A percentile compares a stretch with the other conserved stretches of the same genome.
Conservation (phyloP, 1,140 invertebrate species). For the Pseudomyrmex sp. region DNA sequence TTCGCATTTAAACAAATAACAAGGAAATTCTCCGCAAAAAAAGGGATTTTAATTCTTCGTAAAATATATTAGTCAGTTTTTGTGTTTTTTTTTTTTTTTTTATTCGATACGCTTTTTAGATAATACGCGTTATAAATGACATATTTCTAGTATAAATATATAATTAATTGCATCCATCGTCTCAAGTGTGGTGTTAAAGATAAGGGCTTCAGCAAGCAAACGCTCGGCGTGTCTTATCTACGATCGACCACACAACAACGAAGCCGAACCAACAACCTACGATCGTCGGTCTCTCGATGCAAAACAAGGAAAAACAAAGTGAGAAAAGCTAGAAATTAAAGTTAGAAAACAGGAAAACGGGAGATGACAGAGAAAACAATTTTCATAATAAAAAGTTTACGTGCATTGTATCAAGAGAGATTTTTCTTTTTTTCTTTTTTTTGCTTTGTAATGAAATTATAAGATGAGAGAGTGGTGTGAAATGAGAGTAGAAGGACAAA, state of each 20-base stretch:
- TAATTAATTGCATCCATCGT: constrained; percentile 35
- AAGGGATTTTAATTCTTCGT: too few species aligned
- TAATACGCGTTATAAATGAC: constrained; percentile 17
- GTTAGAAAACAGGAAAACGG: not conserved
- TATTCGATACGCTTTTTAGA: not conserved
- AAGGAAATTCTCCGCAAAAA: not conserved
- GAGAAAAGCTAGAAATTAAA: not conserved
- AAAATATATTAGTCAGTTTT: not conserved
- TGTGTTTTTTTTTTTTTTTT: too few species aligned
- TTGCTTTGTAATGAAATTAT: constrained; percentile 1
- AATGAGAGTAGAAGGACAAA: not conserved
- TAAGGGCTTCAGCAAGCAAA: constrained; percentile 34
- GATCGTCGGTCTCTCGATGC: not conserved
- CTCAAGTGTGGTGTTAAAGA: constrained; percentile 28
- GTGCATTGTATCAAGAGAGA: not conserved
- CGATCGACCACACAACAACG: constrained; percentile 9
- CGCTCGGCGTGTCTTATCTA: constrained; percentile 41
- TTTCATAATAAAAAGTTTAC: not conserved
- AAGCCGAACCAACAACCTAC: not conserved
- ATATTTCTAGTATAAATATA: not conserved
- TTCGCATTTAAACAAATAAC: constrained; percentile 5
- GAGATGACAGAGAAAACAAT: not conserved
- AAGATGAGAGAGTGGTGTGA: not conserved
- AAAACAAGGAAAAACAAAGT: constrained; percentile 12
- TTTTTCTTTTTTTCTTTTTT: not conserved